phyloP scores from a whole-genome alignment of 2,888 invertebrate genomes.

The Pycnomerus fuliginosus region DNA sequence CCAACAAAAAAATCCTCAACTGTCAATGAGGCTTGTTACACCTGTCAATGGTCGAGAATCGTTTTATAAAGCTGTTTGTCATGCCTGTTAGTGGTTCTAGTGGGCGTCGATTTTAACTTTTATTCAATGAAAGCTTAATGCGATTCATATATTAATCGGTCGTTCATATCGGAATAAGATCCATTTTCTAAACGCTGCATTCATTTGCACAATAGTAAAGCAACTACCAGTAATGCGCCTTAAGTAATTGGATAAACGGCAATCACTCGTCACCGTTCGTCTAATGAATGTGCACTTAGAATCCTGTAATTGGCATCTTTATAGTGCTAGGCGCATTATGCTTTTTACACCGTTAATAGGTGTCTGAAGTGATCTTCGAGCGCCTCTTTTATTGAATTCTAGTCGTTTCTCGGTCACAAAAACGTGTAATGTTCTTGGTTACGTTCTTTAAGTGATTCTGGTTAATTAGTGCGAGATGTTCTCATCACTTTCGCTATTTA shows the following conservation, averaged over 20 bases:
- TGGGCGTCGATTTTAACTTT: conserved; percentile 28
- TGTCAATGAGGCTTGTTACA: conserved; percentile 38
- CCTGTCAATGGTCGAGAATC: conserved; percentile 34
- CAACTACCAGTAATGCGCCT: conserved; percentile 12
- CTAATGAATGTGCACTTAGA: conserved; percentile 34
- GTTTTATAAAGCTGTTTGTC: conserved; percentile 37
- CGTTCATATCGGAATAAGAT: too few species aligned
- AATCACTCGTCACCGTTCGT: conserved; percentile 23
- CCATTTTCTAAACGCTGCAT: too few species aligned
- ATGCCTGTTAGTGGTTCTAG: conserved; percentile 31
- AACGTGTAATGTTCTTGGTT: too few species aligned
- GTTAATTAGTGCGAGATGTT: too few species aligned
- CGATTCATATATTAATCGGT: conserved; percentile 21
- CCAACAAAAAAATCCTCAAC: conserved; percentile 18
- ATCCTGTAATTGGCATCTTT: conserved; percentile 34
- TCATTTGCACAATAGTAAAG: too few species aligned
- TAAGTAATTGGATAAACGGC: conserved; percentile 24
- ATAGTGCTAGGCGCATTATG: conserved; percentile 27
- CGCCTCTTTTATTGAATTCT: conserved; percentile 11
- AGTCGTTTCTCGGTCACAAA: too few species aligned
- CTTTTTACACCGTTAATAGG: conserved; percentile 25
- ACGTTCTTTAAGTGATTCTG: too few species aligned
- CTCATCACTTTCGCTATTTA: too few species aligned
- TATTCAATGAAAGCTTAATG: conserved; percentile 21
- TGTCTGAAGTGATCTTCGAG: conserved; percentile 11